These are phyloP conservation scores for Pyrocoelia pectoralis DNA, from an alignment of 2,888 invertebrate species.

Conservation along the genomic window DNA sequence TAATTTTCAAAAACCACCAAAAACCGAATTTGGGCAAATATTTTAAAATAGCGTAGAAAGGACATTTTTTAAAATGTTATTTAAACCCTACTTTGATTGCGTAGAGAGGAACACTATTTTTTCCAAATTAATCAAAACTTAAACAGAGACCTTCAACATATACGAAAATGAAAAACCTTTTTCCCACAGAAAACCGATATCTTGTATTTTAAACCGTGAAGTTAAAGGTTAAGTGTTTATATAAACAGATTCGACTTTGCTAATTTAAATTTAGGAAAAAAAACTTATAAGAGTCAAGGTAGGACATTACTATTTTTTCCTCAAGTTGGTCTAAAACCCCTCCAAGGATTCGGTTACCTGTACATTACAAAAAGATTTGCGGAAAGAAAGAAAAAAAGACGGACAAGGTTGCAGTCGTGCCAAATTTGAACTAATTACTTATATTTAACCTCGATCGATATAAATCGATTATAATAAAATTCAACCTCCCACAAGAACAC, in stretches of 20 bases:
- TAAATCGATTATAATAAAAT: background rate
- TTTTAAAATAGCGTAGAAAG: too few relatives aligned
- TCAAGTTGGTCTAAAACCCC: background rate
- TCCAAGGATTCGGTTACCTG: background rate
- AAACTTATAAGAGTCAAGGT: background rate
- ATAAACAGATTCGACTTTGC: background rate
- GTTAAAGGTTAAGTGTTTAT: background rate
- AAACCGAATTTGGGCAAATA: too few relatives aligned
- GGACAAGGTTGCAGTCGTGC: background rate
- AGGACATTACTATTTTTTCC: background rate
- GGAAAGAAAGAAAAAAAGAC: background rate
- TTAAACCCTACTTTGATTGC: too few relatives aligned
- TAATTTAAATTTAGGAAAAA: background rate
- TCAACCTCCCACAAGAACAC: background rate
- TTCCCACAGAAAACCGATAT: too few relatives aligned
- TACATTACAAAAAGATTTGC: background rate
- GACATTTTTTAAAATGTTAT: too few relatives aligned
- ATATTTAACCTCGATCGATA: background rate
- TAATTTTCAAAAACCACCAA: too few relatives aligned
- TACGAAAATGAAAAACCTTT: too few relatives aligned
- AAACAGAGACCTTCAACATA: too few relatives aligned
- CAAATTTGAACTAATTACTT: background rate
- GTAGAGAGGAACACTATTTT: too few relatives aligned
- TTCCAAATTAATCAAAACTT: too few relatives aligned
- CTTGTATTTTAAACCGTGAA: background rate